Evolutionary conservation across 1,140 invertebrate species (phyloP).

Genomic region (Samia ricini): DNA sequence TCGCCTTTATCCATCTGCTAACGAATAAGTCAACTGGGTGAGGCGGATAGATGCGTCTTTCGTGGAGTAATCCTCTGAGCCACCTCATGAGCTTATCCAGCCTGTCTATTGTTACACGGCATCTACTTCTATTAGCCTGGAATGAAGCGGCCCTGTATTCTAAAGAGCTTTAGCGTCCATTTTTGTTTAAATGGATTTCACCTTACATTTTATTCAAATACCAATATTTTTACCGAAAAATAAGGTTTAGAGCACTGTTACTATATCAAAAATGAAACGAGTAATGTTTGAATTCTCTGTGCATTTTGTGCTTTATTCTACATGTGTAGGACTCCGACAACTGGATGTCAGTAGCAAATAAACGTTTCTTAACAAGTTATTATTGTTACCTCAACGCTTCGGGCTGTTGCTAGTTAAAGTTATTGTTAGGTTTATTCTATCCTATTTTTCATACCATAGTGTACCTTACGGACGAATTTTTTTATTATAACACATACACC

Average conservation of each 20-base stretch:
- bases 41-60: too few relatives aligned
- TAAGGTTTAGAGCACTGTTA: background rate
- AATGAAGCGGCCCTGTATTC: too few relatives aligned
- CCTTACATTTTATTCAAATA: too few relatives aligned
- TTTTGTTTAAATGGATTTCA: too few relatives aligned
- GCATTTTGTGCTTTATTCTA: background rate
- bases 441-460: conserved; percentile 29
- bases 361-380: conserved; percentile 16
- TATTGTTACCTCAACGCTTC: conserved; percentile 14
- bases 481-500: conserved; percentile 8
- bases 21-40: too few relatives aligned
- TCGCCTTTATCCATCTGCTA: too few relatives aligned
- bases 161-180: too few relatives aligned
- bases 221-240: too few relatives aligned
- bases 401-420: conserved; percentile 15
- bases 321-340: background rate
- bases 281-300: background rate
- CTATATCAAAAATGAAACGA: background rate
- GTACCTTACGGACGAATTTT: conserved; percentile 13
- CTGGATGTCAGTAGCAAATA: conserved; percentile 10
- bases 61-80: too few relatives aligned
- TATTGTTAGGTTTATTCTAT: conserved; percentile 18
- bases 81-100: too few relatives aligned
- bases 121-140: too few relatives aligned
- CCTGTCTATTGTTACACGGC: too few relatives aligned